These are phyloP conservation scores for Tamandua tetradactyla DNA, from an alignment of 2,797 vertebrate genomes.

Conservation along the genomic window DNA sequence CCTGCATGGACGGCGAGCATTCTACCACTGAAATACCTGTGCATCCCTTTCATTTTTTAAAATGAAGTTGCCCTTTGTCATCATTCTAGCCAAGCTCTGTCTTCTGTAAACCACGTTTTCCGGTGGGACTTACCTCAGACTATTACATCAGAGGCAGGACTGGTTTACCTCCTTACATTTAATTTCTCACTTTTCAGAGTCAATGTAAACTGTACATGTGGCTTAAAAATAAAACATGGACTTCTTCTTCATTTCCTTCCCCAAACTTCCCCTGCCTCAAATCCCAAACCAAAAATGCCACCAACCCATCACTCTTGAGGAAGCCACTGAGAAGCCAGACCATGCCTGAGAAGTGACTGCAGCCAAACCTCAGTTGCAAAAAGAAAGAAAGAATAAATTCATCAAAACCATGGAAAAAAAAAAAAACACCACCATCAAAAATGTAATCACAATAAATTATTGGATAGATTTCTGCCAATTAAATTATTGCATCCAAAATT, in stretches of 20 bases:
- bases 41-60: not conserved
- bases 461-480: too few relatives aligned
- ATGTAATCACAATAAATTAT: too few relatives aligned
- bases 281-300: slow-evolving; percentile 41
- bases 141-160: not conserved
- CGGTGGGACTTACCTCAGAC: not conserved
- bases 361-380: slow-evolving; percentile 52
- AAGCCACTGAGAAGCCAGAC: slow-evolving; percentile 15
- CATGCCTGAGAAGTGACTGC: not conserved
- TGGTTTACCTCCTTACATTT: not conserved
- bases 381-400: slow-evolving; percentile 8
- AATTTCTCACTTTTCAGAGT: slow-evolving; percentile 17
- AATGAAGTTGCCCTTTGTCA: not conserved
- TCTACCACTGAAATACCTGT: too few relatives aligned
- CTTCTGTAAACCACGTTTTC: not conserved
- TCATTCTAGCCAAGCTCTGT: not conserved
- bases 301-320: slow-evolving; percentile 51
- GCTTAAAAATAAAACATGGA: slow-evolving; percentile 53
- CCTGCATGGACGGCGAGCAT: too few relatives aligned
- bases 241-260: not conserved
- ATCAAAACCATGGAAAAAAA: slow-evolving; percentile 51
- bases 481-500: too few relatives aligned
- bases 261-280: slow-evolving; percentile 53
- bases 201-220: not conserved
- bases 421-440: too few relatives aligned